Base-by-base conservation (phyloP, 1,140 invertebrate species). In the Drosophila dunni region DNA sequence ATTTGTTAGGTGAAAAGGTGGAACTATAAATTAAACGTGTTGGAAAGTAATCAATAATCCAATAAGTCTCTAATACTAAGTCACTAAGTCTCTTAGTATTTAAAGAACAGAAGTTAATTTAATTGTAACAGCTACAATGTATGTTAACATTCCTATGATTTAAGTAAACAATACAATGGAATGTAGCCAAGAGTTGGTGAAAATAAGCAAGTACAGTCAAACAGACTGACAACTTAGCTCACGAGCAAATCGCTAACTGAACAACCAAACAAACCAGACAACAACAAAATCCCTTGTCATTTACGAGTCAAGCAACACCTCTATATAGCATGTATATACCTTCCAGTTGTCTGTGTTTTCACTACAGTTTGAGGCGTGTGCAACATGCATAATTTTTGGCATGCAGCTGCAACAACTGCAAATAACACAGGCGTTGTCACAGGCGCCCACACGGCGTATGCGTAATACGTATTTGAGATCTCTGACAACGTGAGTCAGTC, bases 381-480 rank as follows among this genome's bases (percentile, higher is more conserved):
- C 51, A 67, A 51, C 76, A 78, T 83, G 65, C 51, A 83, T 86
- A 83, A 86, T 83, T 79, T 82, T 83, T 74, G 61, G 73, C 73
- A 70, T 70, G 73, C 73, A 60, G 57, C 71, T 68, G 63, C 62
- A 53, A 36, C 79, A 73, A 44, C 53, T 76, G 75, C 72, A 74
- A 44, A 50, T 56, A 75, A 79, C 71, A 66, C 54, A 48, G 68
- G 62, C 79, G 53, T 71, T 51, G 71, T 57, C 53, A 53, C 72
- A 44, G 57, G 51, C 71, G 63, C 83, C 80, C 84, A 88, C 79
- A 50, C 69, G 65, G 84, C 80, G 80, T 75, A 89, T 88, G 83
- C 78, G 84, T 88, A 88, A 89, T 80, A 71, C n/a, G 50, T 64
- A 38, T 62, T 33, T 56, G 64, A 44, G 17, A 24, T 36, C 8